Evolutionary conservation across 2,113 vertebrate species (phyloP).

Genomic region (Trogon surrucura): DNA sequence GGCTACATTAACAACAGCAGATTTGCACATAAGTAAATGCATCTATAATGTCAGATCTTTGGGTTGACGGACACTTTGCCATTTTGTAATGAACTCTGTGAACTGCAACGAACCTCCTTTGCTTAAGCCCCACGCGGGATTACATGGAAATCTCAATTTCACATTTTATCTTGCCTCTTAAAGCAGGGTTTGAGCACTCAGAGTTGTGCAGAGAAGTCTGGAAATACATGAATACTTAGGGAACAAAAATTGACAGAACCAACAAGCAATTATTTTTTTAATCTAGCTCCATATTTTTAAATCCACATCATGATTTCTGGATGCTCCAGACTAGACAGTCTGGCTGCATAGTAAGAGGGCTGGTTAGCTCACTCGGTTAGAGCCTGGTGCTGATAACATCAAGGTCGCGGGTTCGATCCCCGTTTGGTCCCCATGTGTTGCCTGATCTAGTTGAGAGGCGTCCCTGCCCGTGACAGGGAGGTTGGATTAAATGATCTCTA

Average conservation of each 20-base stretch:
- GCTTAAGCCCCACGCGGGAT: background rate
- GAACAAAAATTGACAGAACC: background rate
- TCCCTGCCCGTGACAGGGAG: too few relatives aligned
- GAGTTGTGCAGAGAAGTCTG: background rate
- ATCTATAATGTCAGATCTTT: background rate
- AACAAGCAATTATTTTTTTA: rapidly evolving
- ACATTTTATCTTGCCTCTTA: background rate
- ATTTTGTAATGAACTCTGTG: background rate
- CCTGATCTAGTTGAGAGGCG: too few relatives aligned
- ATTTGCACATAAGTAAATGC: background rate
- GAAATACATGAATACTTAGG: background rate
- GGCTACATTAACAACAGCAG: background rate
- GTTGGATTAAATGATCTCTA: too few relatives aligned
- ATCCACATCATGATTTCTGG: background rate
- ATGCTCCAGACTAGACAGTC: background rate
- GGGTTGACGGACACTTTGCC: background rate
- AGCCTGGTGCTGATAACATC: too few relatives aligned
- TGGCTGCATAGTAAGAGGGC: background rate
- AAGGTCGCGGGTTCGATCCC: too few relatives aligned
- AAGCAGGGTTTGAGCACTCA: background rate
- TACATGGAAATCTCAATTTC: background rate
- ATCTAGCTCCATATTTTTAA: background rate
- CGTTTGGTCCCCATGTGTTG: too few relatives aligned
- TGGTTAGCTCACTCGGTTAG: too few relatives aligned
- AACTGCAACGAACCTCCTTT: background rate